Conservation (phyloP, 2,113 vertebrate species). For the Nematolebias whitei region DNA sequence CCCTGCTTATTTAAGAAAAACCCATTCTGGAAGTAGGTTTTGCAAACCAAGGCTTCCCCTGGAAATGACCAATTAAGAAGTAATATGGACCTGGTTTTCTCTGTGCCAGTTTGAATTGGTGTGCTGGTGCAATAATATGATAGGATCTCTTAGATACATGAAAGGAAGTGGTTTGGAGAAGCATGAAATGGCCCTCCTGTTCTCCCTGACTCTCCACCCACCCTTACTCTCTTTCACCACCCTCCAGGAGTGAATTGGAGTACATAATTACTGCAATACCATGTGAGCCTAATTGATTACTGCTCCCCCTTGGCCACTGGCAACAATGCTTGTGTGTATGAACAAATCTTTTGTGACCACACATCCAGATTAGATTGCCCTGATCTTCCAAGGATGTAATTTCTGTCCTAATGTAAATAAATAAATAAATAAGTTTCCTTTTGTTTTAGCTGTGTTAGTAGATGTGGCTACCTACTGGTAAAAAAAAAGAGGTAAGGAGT, state of each 20-base stretch:
- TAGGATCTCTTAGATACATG: conserved; percentile 78
- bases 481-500: conserved; percentile 7
- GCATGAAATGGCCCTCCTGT: conserved; percentile 73
- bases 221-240: conserved; percentile 28
- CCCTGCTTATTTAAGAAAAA: conserved; percentile 74
- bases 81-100: conserved; percentile 78
- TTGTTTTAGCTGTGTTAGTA: conserved; percentile 24
- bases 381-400: conserved; percentile 56
- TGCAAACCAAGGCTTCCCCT: conserved; percentile 76
- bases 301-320: conserved; percentile 67
- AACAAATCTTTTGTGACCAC: conserved; percentile 70
- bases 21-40: conserved; percentile 71
- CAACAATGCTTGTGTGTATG: conserved; percentile 62
- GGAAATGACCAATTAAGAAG: conserved; percentile 81
- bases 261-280: conserved; percentile 73
- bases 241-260: conserved; percentile 74
- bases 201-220: conserved; percentile 29
- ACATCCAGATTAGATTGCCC: conserved; percentile 51
- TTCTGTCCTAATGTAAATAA: conserved; percentile 41
- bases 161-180: conserved; percentile 80
- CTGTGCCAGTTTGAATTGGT: conserved; percentile 74
- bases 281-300: conserved; percentile 79
- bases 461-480: conserved; percentile 29
- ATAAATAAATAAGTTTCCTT: conserved; percentile 19
- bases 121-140: conserved; percentile 69